phyloP scores from a whole-genome alignment of 2,888 invertebrate species.

The Chironomus tentans region DNA sequence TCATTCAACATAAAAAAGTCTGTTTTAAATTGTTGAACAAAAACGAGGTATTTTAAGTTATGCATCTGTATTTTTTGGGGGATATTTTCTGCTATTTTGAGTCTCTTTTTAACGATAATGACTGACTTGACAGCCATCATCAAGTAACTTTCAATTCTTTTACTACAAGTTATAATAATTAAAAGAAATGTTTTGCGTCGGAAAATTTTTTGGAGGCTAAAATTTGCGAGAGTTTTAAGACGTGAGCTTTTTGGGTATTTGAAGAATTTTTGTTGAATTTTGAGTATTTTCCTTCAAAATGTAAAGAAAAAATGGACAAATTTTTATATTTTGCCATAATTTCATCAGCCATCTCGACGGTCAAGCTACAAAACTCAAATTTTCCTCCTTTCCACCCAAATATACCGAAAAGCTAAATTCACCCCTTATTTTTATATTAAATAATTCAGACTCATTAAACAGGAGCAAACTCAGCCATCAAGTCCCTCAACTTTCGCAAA shows the following conservation, averaged over 20 bases:
- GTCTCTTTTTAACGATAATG: background rate
- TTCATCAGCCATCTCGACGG: too few species aligned
- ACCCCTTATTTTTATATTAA: slow-evolving; percentile 1
- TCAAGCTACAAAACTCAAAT: too few species aligned
- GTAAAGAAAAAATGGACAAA: too few species aligned
- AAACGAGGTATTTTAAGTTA: slow-evolving; percentile 23
- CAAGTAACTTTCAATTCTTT: background rate
- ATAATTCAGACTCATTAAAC: slow-evolving; percentile 27
- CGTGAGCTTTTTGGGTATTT: too few species aligned
- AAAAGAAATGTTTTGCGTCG: background rate
- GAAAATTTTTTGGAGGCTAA: background rate
- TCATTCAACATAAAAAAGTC: background rate
- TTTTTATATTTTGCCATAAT: too few species aligned
- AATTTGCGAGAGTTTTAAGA: background rate
- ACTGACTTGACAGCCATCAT: too few species aligned
- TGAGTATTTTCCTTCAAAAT: too few species aligned
- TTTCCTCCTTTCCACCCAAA: background rate
- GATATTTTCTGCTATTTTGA: background rate
- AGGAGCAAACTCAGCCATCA: background rate
- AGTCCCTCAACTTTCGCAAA: too few species aligned
- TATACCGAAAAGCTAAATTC: background rate
- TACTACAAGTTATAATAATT: background rate
- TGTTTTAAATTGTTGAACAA: slow-evolving; percentile 14
- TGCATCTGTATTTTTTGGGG: background rate
- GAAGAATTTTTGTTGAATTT: too few species aligned